phyloP scores from a whole-genome alignment of 2,113 vertebrate species.

The Globicephala melas region DNA sequence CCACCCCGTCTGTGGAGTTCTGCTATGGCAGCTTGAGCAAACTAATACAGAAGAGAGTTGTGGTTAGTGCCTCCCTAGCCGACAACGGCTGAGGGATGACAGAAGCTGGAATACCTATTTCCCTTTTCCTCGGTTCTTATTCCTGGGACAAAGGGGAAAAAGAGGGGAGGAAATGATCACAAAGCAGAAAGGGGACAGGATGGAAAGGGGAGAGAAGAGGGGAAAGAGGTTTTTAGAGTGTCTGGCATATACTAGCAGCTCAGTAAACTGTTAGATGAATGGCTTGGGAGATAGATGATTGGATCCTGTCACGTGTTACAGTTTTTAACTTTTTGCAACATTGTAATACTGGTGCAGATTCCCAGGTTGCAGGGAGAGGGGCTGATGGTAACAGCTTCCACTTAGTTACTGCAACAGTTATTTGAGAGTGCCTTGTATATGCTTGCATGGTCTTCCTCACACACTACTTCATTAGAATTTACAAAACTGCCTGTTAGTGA shows the following conservation, averaged over 20 bases:
- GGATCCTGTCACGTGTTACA: background rate
- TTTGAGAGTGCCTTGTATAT: background rate
- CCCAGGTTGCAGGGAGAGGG: background rate
- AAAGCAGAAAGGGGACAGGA: background rate
- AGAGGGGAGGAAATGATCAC: background rate
- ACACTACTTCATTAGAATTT: background rate
- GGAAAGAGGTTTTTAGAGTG: background rate
- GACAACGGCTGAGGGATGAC: too few species aligned
- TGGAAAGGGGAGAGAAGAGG: background rate
- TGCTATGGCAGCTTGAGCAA: accelerated
- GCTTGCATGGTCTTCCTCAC: background rate
- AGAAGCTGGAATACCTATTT: background rate
- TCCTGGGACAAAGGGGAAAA: background rate
- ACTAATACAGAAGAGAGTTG: accelerated
- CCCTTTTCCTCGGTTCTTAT: background rate
- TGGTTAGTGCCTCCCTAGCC: background rate
- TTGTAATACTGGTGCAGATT: background rate
- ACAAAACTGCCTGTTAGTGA: background rate
- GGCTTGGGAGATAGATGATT: background rate
- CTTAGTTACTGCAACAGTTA: background rate
- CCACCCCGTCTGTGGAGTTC: background rate
- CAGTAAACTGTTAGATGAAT: background rate
- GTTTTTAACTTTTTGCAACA: background rate
- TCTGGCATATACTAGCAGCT: background rate
- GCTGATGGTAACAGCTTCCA: background rate